A percentile compares a stretch with the other conserved stretches of the same genome.
Conservation (phyloP, 1,140 invertebrate genomes). For the Microplitis demolitor region DNA sequence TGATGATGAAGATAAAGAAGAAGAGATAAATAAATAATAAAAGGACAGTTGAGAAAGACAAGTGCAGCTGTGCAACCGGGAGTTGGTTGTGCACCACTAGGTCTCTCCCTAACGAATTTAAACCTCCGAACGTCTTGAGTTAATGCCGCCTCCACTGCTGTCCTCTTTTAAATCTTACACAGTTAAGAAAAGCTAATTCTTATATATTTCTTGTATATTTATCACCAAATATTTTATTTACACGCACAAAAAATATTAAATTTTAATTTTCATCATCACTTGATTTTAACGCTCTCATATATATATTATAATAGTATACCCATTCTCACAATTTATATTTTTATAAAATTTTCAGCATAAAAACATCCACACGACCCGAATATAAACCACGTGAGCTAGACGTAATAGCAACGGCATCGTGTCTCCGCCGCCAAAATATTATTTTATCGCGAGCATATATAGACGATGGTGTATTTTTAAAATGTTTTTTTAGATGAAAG, state of each 20-base stretch:
- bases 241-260: too few species aligned
- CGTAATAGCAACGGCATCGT: neutral
- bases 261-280: too few species aligned
- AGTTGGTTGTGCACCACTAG: conserved; percentile 42
- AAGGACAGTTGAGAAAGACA: neutral
- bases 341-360: conserved; percentile 18
- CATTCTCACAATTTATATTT: conserved; percentile 3
- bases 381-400: conserved; percentile 44
- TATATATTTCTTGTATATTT: conserved; percentile 19
- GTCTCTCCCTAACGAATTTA: conserved; percentile 33
- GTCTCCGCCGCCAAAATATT: conserved; percentile 50
- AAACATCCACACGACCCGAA: conserved; percentile 41
- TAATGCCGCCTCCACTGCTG: conserved; percentile 20
- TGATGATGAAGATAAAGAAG: conserved; percentile 21
- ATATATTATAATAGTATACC: neutral
- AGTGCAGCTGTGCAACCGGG: conserved; percentile 37
- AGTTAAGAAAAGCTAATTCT: too few species aligned
- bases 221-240: too few species aligned
- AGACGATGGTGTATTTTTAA: conserved; percentile 54
- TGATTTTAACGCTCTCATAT: neutral
- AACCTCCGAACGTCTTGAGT: conserved; percentile 13
- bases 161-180: neutral
- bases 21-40: conserved; percentile 21
- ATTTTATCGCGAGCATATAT: conserved; percentile 56
- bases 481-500: neutral